Conservation (phyloP, 2,113 vertebrate genomes). For the Ploceus nigricollis region DNA sequence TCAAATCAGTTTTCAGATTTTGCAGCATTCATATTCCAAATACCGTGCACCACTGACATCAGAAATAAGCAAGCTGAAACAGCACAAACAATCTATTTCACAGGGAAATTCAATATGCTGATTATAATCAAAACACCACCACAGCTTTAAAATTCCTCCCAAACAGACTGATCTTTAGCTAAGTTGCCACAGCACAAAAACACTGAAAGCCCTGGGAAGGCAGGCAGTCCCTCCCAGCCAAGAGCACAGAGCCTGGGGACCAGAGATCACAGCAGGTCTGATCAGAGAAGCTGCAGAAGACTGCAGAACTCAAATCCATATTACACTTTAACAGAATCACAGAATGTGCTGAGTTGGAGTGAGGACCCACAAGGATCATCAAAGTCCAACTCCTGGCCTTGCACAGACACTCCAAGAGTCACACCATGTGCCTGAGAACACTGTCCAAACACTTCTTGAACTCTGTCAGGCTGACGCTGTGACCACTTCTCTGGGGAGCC, state of each 20-base stretch:
- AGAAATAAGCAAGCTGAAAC: not conserved
- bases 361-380: not conserved
- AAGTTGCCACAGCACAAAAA: not conserved
- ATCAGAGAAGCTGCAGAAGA: not conserved
- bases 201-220: not conserved
- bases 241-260: not conserved
- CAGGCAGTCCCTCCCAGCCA: not conserved
- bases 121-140: not conserved
- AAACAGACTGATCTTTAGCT: not conserved
- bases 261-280: not conserved
- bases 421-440: fast-evolving
- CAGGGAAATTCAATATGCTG: not conserved
- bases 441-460: not conserved
- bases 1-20: not conserved
- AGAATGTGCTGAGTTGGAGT: not conserved
- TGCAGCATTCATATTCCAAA: not conserved
- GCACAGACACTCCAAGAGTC: not conserved
- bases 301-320: not conserved
- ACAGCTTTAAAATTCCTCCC: not conserved
- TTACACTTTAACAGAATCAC: not conserved
- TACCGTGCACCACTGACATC: not conserved
- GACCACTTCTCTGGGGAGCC: not conserved
- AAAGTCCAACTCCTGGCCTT: not conserved
- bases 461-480: not conserved
- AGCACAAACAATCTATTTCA: not conserved